Evolutionary conservation across 2,888 invertebrate genomes (phyloP), one percentile per base, ranked within the genome.

Genomic region (Campopleginae sp.): DNA sequence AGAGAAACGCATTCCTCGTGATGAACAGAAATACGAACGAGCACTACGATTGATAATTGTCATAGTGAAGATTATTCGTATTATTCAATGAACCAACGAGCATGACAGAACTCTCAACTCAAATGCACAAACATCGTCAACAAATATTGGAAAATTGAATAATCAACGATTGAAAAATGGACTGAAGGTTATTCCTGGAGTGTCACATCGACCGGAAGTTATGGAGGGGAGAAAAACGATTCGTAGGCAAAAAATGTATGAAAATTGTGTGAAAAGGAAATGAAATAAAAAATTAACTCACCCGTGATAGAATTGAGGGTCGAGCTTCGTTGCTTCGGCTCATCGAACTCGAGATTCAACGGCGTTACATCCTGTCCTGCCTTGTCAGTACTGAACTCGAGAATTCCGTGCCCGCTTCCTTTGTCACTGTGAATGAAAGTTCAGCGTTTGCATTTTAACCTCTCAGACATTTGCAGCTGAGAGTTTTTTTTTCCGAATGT

Each of bases 341-440:
- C 95, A 88, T 96, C 96, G 91, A 97, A 97, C 91, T 97, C 96
- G 89, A 97, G 95, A 93, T 98, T 98, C 87, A 97, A 95, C 0
- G 98, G 98, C 1, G 98, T 98, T 79, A 98, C 97, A 92, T 98
- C 98, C 91, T 96, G 96, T 0, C 98, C 98, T 0, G 98, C 98
- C 92, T 98, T 98, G 87, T 97, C 97, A 0, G 98, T 97, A 33
- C 97, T 96, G 94, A 98, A 97, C 93, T 98, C 98, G 77, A 98
- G 94, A 89, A 97, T 97, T 63, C 97, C 97, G 85, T 96, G 96
- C 80, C 96, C 96, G 87, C 91, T 92, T 58, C 91, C 91, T 88
- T 94, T 94, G 54, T 94, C 94, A 84, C 94, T 94, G 74, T 78
- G 63, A 63, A 65, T 17, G 46, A 83, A 75, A 19, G 79, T 65